Percentiles rank a stretch among this genome's conserved stretches.
Evolutionary conservation across 2,113 vertebrate genomes (phyloP).

Genomic region (Halichoerus grypus): DNA sequence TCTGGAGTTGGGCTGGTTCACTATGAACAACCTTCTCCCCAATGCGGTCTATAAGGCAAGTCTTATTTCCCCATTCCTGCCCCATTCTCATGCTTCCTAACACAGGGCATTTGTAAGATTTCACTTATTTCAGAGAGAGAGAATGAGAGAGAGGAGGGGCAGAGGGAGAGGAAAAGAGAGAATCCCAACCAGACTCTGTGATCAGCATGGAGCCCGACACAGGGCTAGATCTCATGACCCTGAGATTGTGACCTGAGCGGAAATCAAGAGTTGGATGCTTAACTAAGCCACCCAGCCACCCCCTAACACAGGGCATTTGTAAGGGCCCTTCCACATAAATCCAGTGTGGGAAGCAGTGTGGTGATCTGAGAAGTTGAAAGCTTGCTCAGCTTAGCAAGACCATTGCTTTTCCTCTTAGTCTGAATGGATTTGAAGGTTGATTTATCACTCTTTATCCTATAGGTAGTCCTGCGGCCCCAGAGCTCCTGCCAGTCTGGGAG

Average conservation of each 20-base stretch:
- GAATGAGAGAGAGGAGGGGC: neutral
- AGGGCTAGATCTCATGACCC: neutral
- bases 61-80: neutral
- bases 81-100: conserved; percentile 12
- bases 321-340: conserved; percentile 17
- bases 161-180: neutral
- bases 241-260: neutral
- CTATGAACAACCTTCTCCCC: conserved; percentile 98
- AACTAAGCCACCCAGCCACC: neutral
- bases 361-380: conserved; percentile 35
- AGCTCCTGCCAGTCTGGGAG: conserved; percentile 95
- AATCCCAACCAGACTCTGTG: neutral
- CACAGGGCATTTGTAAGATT: conserved; percentile 18
- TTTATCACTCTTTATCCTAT: conserved; percentile 61
- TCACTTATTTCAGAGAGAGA: neutral
- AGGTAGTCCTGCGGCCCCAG: conserved; percentile 99
- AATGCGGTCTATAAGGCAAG: conserved; percentile 97
- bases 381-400: neutral
- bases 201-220: neutral
- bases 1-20: conserved; percentile 98
- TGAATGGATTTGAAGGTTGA: neutral
- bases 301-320: conserved; percentile 14
- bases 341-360: neutral
- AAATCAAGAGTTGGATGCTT: neutral
- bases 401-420: neutral